Conservation (phyloP, 2,888 invertebrate species). For the Liposcelis brunnea region DNA sequence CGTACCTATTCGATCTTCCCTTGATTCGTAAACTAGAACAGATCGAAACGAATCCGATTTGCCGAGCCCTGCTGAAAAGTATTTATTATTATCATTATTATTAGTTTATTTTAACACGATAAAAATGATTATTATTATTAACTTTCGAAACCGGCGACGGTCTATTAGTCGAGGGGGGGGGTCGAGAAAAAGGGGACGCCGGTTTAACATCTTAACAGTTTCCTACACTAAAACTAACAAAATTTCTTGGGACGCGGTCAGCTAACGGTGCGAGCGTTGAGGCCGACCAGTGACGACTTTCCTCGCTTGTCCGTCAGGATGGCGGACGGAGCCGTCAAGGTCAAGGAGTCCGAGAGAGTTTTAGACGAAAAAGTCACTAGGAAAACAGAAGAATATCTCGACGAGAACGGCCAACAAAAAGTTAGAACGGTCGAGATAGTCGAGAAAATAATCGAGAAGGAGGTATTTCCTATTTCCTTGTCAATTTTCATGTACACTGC, state of each 20-base stretch:
- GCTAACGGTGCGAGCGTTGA: slow-evolving; percentile 23
- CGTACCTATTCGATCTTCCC: too few species aligned
- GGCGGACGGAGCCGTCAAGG: slow-evolving; percentile 65
- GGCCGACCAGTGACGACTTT: slow-evolving; percentile 46
- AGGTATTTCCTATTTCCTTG: slow-evolving; percentile 41
- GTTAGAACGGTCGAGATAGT: slow-evolving; percentile 85
- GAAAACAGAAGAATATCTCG: slow-evolving; percentile 75
- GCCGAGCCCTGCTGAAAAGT: too few species aligned
- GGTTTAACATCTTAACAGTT: too few species aligned
- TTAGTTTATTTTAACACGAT: too few species aligned
- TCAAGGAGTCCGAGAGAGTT: slow-evolving; percentile 78
- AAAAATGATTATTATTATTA: too few species aligned
- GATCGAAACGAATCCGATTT: too few species aligned
- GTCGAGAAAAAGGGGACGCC: too few species aligned
- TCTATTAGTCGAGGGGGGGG: too few species aligned
- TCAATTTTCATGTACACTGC: neutral
- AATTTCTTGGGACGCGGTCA: neutral
- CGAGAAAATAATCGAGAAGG: slow-evolving; percentile 89
- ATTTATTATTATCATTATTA: too few species aligned
- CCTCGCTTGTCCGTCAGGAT: slow-evolving; percentile 80
- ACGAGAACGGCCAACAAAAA: slow-evolving; percentile 68
- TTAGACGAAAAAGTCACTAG: slow-evolving; percentile 73
- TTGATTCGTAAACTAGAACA: too few species aligned
- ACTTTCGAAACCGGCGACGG: too few species aligned
- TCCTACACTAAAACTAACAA: too few species aligned